A percentile compares a stretch with the other conserved stretches of the same genome.
Evolutionary conservation across 1,140 invertebrate species (phyloP).

Genomic region (Listronotus bonariensis): DNA sequence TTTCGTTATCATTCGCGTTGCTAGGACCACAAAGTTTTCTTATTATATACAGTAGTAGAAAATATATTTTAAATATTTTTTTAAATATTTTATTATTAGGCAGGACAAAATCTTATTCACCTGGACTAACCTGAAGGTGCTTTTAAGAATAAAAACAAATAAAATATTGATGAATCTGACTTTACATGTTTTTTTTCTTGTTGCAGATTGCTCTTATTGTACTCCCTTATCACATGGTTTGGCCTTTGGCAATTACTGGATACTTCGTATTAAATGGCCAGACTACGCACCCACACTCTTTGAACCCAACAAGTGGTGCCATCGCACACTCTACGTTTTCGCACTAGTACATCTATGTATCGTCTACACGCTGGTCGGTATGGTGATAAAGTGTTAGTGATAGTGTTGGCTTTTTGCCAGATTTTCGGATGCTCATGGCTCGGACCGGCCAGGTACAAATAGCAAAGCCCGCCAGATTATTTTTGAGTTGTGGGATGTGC

Average conservation of each 20-base stretch:
- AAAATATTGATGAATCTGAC: no score
- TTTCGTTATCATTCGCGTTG: no score
- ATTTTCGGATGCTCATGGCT: slow-evolving; percentile 71
- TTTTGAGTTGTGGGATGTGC: slow-evolving; percentile 59
- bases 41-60: no score
- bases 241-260: slow-evolving; percentile 79
- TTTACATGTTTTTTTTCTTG: no score
- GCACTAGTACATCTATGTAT: slow-evolving; percentile 73
- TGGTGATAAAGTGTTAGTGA: slow-evolving; percentile 63
- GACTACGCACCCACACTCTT: slow-evolving; percentile 69
- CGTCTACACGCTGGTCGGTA: slow-evolving; percentile 66
- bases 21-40: no score
- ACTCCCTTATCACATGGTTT: slow-evolving; percentile 78
- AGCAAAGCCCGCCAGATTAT: slow-evolving; percentile 56
- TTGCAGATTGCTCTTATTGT: slow-evolving; percentile 62
- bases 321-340: slow-evolving; percentile 77
- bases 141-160: not conserved
- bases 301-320: slow-evolving; percentile 76
- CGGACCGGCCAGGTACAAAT: slow-evolving; percentile 64
- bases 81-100: no score
- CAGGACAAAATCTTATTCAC: no score
- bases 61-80: no score
- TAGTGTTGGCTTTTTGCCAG: slow-evolving; percentile 67
- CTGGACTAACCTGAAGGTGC: not conserved
- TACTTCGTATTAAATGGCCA: slow-evolving; percentile 76